Base-by-base conservation (phyloP, 2,113 vertebrate species). In the Pycnonotus jocosus region DNA sequence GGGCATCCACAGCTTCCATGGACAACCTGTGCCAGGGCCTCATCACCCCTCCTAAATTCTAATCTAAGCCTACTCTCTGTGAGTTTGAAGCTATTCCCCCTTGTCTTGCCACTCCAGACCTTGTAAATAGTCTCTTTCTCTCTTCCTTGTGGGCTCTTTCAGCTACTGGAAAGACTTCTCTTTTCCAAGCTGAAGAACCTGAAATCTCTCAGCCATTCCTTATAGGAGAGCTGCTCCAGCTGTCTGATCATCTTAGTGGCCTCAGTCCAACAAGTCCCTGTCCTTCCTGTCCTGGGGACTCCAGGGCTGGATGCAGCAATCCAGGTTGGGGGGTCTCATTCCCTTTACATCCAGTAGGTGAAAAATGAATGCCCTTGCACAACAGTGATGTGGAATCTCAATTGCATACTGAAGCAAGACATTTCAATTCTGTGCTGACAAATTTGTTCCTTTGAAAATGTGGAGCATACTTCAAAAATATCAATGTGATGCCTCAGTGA, bases 381-480 rank as follows among this genome's bases (percentile, higher is more conserved):
- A 10, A 57, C 76, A 79, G 57, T 23, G 50, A 70, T 61, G 45
- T 79, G 72, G 90, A 91, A 86, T 92, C 53, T 84, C 9, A 54
- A 45, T 12, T 86, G 35, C 71, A 65, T 31, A 69, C 57, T 42
- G 71, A 81, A 93, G 83, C 61, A 87, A 94, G 76, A 86, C 45
- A 51, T 92, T 95, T 91, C 79, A 86, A 56, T 92, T 83, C 45
- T 42, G 62, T 71, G n/a, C 44, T 95, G 95, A 94, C 79, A 93
- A 91, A 97, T 97, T 58, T 54, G 47, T n/a, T 88, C 68, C 60
- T 92, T 86, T 90, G 69, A 90, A 95, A 84, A 92, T 58, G 62
- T 60, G 82, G 64, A 82, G 62, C 53, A 81, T 90, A 53, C 60
- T 95, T 97, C 35, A 96, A 50, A 92, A 81, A 92, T 73, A 93